Evolutionary conservation across 2,888 invertebrate species (phyloP), one percentile per base, ranked within the genome.

Genomic region (Drosophila lutescens): DNA sequence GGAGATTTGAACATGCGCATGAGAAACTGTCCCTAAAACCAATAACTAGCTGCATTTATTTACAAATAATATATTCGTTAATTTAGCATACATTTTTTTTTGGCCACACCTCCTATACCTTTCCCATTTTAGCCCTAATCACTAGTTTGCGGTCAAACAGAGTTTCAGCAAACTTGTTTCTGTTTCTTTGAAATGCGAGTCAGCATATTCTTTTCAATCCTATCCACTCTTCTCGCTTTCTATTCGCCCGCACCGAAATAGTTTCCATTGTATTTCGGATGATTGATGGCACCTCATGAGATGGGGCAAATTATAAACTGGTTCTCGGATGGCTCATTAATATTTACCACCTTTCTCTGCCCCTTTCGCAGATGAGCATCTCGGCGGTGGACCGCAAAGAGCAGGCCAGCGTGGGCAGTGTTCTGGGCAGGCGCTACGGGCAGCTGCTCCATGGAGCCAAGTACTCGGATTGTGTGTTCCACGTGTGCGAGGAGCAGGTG

Each of bases 401-500:
- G 47, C 74, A 67, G 50, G 61, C 61, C 5, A 74, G 51, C 46
- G 66, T 77, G 43, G 73, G 74, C 49, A 62, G 74, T 10, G 34
- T 76, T 26, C 77, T 92, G 17, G 84, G 90, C 38, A 76, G 81
- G 0, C 90, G 92, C 2, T 92, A 91, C 74, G 89, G 90, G 32
- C 88, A 91, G 55, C 73, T 92, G 17, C 68, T 91, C 49, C 78
- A 77, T 8, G 80, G 82, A 0, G 90, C 91, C 59, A 92, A 92
- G 76, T 86, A 90, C 54, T 90, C 84, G 26, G 92, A 92, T 53
- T 92, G 91, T 58, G 80, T 90, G 15, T 92, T 92, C 72, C 86
- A 89, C 38, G 80, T 92, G 40, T 91, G 89, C 34, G 88, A 86
- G 7, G 77, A 78, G 12, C 81, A 94, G 20, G 91, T 97, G n/a